These are phyloP conservation scores for Drosophila prostipennis DNA, from an alignment of 2,888 invertebrate genomes.

Conservation along the genomic window DNA sequence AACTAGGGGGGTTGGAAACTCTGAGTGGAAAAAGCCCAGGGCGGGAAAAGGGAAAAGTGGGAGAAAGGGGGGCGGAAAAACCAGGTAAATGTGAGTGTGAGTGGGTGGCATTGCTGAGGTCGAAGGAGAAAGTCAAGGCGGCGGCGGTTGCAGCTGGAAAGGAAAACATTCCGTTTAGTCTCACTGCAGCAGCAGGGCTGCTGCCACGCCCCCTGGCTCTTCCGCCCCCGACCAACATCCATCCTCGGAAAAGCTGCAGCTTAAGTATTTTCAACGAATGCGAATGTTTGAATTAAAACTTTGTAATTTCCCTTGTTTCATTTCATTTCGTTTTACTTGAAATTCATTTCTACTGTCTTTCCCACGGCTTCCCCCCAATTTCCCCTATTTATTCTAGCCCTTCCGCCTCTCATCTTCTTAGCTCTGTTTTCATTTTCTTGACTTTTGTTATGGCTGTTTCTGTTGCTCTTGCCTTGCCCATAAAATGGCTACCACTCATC, in stretches of 20 bases:
- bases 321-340: slow-evolving; percentile 77
- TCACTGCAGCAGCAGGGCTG: slow-evolving; percentile 35
- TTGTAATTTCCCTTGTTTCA: slow-evolving; percentile 80
- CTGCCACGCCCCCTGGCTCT: slow-evolving; percentile 6
- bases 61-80: neutral
- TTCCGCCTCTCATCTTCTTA: slow-evolving; percentile 1
- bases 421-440: slow-evolving; percentile 55
- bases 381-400: slow-evolving; percentile 9
- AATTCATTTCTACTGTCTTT: slow-evolving; percentile 73
- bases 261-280: slow-evolving; percentile 76
- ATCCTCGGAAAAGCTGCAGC: slow-evolving; percentile 57
- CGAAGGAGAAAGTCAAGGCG: slow-evolving; percentile 6
- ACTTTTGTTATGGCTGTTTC: slow-evolving; percentile 33
- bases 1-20: slow-evolving; percentile 34
- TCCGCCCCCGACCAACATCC: neutral
- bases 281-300: slow-evolving; percentile 79
- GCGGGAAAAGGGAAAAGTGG: neutral
- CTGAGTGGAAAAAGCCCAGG: slow-evolving; percentile 2
- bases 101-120: slow-evolving; percentile 1
- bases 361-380: slow-evolving; percentile 22
- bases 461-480: slow-evolving; percentile 27
- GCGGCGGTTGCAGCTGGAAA: slow-evolving; percentile 40
- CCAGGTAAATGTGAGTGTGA: slow-evolving; percentile 22
- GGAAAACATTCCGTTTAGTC: slow-evolving; percentile 62
- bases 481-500: slow-evolving; percentile 52